Conservation (phyloP, 2,113 vertebrate genomes). For the Montifringilla adamsi region DNA sequence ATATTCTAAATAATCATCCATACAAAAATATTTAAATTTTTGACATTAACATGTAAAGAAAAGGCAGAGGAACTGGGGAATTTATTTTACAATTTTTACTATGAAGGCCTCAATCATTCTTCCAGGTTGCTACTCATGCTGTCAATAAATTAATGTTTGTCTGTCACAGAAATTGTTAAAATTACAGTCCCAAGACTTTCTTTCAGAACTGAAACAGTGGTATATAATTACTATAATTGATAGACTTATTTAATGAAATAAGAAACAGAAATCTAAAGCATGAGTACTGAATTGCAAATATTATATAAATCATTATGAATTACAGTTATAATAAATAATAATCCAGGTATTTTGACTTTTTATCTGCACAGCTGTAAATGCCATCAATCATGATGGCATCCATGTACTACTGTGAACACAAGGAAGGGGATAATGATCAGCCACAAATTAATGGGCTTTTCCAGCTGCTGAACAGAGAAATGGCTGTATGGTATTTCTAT, state of each 20-base stretch:
- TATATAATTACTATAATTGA: not conserved
- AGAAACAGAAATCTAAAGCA: not conserved
- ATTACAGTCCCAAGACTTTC: not conserved
- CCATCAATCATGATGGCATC: not conserved
- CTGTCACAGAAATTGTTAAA: not conserved
- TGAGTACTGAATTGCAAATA: not conserved
- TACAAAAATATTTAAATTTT: not conserved
- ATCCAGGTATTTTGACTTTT: not conserved
- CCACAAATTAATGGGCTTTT: not conserved
- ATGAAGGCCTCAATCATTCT: not conserved
- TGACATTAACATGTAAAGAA: not conserved
- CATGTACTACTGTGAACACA: not conserved
- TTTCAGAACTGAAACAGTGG: not conserved
- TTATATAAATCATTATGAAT: not conserved
- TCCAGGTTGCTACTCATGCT: not conserved
- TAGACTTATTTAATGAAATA: not conserved
- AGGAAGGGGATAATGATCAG: not conserved
- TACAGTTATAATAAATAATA: not conserved
- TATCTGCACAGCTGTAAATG: not conserved
- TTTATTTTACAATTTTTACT: not conserved
- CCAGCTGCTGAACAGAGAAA: not conserved
- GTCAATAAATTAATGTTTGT: not conserved
- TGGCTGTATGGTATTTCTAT: not conserved
- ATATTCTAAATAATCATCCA: not conserved
- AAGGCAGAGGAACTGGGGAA: not conserved